These are phyloP conservation scores for Salminus brasiliensis DNA, from an alignment of 2,113 vertebrate species.

Conservation along the genomic window DNA sequence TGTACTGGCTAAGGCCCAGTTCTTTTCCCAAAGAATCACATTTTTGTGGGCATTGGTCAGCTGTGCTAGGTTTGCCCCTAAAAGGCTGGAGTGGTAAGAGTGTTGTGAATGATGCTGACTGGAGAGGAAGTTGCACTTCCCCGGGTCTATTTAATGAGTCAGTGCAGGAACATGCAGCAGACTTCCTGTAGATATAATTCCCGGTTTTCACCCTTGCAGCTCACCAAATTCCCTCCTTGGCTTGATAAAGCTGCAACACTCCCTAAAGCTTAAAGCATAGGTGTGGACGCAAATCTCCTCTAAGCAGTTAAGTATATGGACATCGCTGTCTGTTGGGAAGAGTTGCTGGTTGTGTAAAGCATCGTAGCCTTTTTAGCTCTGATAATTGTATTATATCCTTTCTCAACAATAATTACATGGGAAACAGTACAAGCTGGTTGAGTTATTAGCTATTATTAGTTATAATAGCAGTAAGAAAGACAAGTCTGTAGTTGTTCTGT, in stretches of 20 bases:
- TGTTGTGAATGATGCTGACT: constrained; percentile 25
- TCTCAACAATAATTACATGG: no score
- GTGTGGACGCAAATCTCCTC: neutral
- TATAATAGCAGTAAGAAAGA: no score
- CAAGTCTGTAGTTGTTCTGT: no score
- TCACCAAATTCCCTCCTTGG: neutral
- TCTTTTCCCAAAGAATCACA: constrained; percentile 19
- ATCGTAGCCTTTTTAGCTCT: no score
- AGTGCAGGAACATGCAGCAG: constrained; percentile 40
- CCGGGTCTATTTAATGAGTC: constrained; percentile 37
- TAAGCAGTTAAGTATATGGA: no score
- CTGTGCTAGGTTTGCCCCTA: constrained; percentile 33
- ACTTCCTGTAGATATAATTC: constrained; percentile 40
- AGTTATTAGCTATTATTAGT: no score
- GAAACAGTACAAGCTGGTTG: no score
- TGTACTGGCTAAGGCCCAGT: no score
- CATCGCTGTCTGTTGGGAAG: no score
- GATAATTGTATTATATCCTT: no score
- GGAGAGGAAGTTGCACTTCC: constrained; percentile 48
- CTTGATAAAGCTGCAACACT: neutral
- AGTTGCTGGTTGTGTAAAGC: no score
- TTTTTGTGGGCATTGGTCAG: constrained; percentile 13
- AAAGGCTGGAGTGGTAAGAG: constrained; percentile 31
- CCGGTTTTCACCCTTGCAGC: constrained; percentile 14
- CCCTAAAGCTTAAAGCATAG: neutral